phyloP scores from a whole-genome alignment of 2,113 vertebrate species.

The Coptodon rendalli region DNA sequence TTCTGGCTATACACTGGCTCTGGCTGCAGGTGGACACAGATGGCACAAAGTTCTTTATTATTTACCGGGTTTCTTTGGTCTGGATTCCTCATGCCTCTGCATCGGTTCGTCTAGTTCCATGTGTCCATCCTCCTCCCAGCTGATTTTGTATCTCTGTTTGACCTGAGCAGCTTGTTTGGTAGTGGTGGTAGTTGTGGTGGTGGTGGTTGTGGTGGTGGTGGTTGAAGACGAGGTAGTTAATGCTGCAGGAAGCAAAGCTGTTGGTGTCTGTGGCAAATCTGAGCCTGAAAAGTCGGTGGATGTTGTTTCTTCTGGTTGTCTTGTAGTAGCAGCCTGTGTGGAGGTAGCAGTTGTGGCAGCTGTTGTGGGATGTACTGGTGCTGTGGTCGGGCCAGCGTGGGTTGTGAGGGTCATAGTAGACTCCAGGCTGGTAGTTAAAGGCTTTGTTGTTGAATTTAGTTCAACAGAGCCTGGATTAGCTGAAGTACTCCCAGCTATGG shows the following conservation, averaged over 20 bases:
- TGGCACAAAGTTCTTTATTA: background rate
- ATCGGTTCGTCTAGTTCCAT: background rate
- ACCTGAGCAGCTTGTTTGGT: background rate
- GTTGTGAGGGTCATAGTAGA: background rate
- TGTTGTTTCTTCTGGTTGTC: background rate
- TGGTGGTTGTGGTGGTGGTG: background rate
- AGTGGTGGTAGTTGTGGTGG: background rate
- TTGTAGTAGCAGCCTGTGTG: background rate
- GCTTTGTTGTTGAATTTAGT: background rate
- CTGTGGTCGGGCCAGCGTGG: background rate
- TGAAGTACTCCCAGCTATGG: background rate
- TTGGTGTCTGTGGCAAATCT: background rate
- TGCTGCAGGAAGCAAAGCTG: background rate
- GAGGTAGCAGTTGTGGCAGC: background rate
- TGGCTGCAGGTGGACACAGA: background rate
- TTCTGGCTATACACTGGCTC: background rate
- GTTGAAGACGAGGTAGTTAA: background rate
- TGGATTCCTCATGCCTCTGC: conserved; percentile 29
- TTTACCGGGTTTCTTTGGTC: conserved; percentile 47
- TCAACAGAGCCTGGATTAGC: background rate
- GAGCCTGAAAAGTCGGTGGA: background rate
- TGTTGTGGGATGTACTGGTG: background rate
- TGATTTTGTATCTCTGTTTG: conserved; percentile 58
- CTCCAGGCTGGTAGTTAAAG: background rate
- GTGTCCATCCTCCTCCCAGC: conserved; percentile 47